Evolutionary conservation across 2,797 vertebrate genomes (phyloP).

Genomic region (Mastacembelus armatus): DNA sequence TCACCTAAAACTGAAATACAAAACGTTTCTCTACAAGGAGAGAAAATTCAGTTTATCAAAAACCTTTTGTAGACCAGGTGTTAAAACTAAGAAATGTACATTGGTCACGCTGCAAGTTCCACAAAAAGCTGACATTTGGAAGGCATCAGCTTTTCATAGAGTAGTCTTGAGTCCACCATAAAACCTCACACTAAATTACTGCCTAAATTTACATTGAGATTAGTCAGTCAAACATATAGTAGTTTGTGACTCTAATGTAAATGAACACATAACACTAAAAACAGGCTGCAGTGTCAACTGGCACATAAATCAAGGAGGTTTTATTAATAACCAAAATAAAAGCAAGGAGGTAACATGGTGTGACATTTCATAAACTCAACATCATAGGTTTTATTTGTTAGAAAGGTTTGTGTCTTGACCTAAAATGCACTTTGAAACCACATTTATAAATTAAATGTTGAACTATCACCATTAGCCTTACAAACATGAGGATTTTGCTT

Average conservation of each 20-base stretch:
- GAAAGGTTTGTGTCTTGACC: neutral
- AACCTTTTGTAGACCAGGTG: conserved; percentile 5
- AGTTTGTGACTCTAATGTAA: neutral
- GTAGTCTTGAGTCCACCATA: neutral
- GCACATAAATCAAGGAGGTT: neutral
- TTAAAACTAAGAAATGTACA: conserved; percentile 10
- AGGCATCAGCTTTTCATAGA: neutral
- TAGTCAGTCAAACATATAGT: neutral
- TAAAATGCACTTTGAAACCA: conserved; percentile 2
- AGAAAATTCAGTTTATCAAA: conserved; percentile 1
- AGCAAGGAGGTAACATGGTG: conserved; percentile 6
- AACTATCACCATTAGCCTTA: conserved; percentile 23
- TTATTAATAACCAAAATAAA: neutral
- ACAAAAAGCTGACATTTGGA: neutral
- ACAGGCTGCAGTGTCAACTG: conserved; percentile 9
- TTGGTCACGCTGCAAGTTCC: neutral
- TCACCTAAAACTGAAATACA: neutral
- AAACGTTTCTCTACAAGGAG: neutral
- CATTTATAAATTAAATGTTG: conserved; percentile 13
- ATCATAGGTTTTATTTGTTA: neutral
- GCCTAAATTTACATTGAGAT: neutral
- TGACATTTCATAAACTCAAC: neutral
- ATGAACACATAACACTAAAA: neutral
- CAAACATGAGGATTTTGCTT: no score
- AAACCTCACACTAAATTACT: neutral